Conservation (phyloP, 2,888 invertebrate species). For the Dryocosmus kuriphilus region DNA sequence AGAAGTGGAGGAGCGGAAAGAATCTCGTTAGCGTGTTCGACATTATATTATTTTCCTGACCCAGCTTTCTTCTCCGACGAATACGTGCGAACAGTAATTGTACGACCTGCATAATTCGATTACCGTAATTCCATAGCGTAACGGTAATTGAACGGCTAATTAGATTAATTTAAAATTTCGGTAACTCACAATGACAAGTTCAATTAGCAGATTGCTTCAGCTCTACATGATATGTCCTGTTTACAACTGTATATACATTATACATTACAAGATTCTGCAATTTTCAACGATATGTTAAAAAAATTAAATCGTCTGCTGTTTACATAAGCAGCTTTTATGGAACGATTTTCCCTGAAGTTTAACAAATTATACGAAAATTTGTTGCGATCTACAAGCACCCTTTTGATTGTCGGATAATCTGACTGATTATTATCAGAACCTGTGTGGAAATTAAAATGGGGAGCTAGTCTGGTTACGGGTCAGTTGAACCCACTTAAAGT, state of each 20-base stretch:
- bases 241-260: background rate
- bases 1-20: conserved; percentile 5
- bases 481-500: too few relatives aligned
- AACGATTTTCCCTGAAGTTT: too few relatives aligned
- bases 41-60: conserved; percentile 22
- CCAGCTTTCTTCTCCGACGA: background rate
- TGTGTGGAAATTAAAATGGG: too few relatives aligned
- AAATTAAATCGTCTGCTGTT: too few relatives aligned
- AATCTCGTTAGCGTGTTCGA: conserved; percentile 27
- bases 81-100: conserved; percentile 62
- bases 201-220: conserved; percentile 64
- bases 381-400: too few relatives aligned
- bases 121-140: conserved; percentile 70
- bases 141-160: conserved; percentile 72
- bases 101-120: conserved; percentile 71
- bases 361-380: too few relatives aligned
- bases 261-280: background rate
- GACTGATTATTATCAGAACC: too few relatives aligned
- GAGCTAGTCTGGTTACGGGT: too few relatives aligned
- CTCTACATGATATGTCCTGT: background rate
- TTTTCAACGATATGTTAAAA: background rate
- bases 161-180: conserved; percentile 73
- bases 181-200: conserved; percentile 60
- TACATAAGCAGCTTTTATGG: too few relatives aligned
- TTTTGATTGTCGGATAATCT: too few relatives aligned